Percentiles rank a stretch among this genome's conserved stretches.
Evolutionary conservation across 1,140 invertebrate genomes (phyloP).

Genomic region (Scaptomyza hsui): DNA sequence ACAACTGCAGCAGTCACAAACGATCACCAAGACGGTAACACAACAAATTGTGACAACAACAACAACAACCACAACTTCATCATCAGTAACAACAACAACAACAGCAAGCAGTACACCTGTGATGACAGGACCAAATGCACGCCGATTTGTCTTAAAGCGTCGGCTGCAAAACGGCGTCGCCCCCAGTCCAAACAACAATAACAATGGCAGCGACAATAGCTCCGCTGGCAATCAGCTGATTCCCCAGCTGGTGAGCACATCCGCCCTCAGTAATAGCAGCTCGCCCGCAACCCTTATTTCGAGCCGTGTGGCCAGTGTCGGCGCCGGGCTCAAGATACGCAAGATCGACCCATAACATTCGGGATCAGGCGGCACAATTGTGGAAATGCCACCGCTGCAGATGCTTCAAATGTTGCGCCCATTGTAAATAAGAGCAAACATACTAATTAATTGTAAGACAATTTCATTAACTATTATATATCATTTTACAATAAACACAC

Average conservation of each 20-base stretch:
- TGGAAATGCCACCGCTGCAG: slow-evolving; percentile 48
- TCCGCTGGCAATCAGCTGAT: slow-evolving; percentile 17
- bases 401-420: slow-evolving; percentile 50
- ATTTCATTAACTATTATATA: slow-evolving; percentile 16
- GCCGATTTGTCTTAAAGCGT: slow-evolving; percentile 70
- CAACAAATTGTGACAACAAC: slow-evolving; percentile 1
- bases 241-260: slow-evolving; percentile 45
- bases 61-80: not conserved
- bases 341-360: slow-evolving; percentile 68
- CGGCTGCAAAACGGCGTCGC: slow-evolving; percentile 60
- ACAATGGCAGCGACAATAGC: slow-evolving; percentile 32
- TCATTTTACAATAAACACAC: slow-evolving; percentile 11
- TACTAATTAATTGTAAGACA: slow-evolving; percentile 8
- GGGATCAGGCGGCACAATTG: slow-evolving; percentile 1
- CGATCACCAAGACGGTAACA: not conserved
- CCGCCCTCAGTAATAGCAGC: not conserved
- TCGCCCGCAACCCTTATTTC: slow-evolving; percentile 7
- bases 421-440: slow-evolving; percentile 51
- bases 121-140: slow-evolving; percentile 35
- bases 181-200: slow-evolving; percentile 12
- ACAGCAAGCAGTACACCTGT: slow-evolving; percentile 29
- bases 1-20: slow-evolving; percentile 16
- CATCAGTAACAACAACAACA: slow-evolving; percentile 26
- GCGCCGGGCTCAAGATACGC: slow-evolving; percentile 63
- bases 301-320: slow-evolving; percentile 22